Percentiles rank a stretch among this genome's conserved stretches.
phyloP scores from a whole-genome alignment of 2,888 invertebrate genomes.

The Dioctria linearis region DNA sequence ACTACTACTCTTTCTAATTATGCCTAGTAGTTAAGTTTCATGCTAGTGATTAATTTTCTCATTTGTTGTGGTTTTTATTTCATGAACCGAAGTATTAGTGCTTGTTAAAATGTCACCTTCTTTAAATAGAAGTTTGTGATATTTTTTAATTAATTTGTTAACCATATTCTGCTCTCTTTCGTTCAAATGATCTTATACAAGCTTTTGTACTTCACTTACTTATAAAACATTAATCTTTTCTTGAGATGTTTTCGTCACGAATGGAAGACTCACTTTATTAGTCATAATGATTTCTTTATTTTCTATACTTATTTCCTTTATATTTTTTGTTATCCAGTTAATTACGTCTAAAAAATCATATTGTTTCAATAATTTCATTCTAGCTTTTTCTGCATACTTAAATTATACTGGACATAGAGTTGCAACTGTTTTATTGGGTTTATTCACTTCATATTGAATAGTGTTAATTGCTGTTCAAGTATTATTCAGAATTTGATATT shows the following conservation, averaged over 20 bases:
- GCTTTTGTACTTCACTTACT: slow-evolving; percentile 47
- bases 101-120: neutral
- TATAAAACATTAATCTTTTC: slow-evolving; percentile 51
- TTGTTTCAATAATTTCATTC: too few relatives aligned
- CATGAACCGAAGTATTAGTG: slow-evolving; percentile 31
- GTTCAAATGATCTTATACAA: slow-evolving; percentile 55
- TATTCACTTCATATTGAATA: neutral
- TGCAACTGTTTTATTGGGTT: too few relatives aligned
- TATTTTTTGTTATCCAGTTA: too few relatives aligned
- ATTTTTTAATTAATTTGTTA: slow-evolving; percentile 54
- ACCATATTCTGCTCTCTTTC: neutral
- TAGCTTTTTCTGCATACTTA: too few relatives aligned
- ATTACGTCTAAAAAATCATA: too few relatives aligned
- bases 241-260: neutral
- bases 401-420: too few relatives aligned
- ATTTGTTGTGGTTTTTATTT: slow-evolving; percentile 52
- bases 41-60: slow-evolving; percentile 15
- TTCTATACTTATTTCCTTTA: too few relatives aligned
- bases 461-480: neutral
- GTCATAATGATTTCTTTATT: too few relatives aligned
- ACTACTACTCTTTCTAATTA: slow-evolving; percentile 22
- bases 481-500: neutral
- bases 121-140: neutral
- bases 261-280: too few relatives aligned
- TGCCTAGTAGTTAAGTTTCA: slow-evolving; percentile 41